A percentile compares a stretch with the other conserved stretches of the same genome.
Evolutionary conservation across 2,888 invertebrate species (phyloP).

Genomic region (Drosophila phalerata): DNA sequence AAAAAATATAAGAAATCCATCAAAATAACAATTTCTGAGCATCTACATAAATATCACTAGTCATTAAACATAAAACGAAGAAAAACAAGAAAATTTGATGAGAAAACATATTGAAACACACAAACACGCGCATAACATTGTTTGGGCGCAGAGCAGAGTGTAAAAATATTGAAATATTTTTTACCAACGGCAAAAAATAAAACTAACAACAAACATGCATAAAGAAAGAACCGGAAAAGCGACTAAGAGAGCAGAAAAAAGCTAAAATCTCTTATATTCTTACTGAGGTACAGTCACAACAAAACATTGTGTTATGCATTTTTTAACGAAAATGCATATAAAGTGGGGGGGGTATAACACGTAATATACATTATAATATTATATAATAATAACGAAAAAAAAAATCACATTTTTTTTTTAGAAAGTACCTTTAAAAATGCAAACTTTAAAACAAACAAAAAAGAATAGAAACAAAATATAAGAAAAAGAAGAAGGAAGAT

Average conservation of each 20-base stretch:
- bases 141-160: conserved; percentile 22
- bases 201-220: conserved; percentile 9
- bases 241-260: conserved; percentile 3
- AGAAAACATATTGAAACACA: conserved; percentile 12
- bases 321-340: conserved; percentile 12
- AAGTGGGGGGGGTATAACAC: conserved; percentile 41
- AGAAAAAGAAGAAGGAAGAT: conserved; percentile 22
- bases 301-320: conserved; percentile 33
- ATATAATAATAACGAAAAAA: conserved; percentile 33
- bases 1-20: neutral
- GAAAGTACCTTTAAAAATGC: conserved; percentile 71
- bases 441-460: conserved; percentile 30
- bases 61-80: conserved; percentile 49
- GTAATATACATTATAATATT: conserved; percentile 61
- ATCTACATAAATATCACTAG: conserved; percentile 38
- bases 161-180: conserved; percentile 51
- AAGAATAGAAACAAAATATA: conserved; percentile 9
- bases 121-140: conserved; percentile 19
- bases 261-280: conserved; percentile 33
- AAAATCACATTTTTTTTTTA: conserved; percentile 66
- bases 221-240: conserved; percentile 9
- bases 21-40: neutral
- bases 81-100: conserved; percentile 6
- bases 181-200: conserved; percentile 30
- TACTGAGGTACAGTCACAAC: conserved; percentile 33